These are phyloP conservation scores for Formica exsecta DNA, from an alignment of 1,140 invertebrate genomes.

Conservation along the genomic window DNA sequence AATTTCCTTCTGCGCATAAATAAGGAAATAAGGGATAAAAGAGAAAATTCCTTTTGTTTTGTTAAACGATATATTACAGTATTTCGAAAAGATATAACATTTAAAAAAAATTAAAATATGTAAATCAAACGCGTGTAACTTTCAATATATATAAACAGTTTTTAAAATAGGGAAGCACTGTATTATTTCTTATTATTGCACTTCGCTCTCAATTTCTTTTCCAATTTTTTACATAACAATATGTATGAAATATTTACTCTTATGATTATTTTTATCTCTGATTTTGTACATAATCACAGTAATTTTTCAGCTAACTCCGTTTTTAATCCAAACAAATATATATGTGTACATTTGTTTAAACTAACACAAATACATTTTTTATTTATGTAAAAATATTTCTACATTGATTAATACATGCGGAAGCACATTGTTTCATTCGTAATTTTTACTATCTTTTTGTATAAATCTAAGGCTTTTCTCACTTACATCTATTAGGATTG, in stretches of 20 bases:
- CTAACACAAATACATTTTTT: slow-evolving; percentile 2
- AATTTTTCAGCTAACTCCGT: background rate
- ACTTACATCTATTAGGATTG: background rate
- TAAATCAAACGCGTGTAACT: background rate
- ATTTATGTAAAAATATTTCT: background rate
- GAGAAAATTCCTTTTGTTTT: background rate
- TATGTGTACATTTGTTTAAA: background rate
- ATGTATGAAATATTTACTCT: background rate
- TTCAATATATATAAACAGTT: slow-evolving; percentile 10
- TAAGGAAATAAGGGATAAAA: slow-evolving; percentile 19
- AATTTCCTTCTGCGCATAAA: slow-evolving; percentile 15
- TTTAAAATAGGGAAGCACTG: background rate
- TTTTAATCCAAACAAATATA: slow-evolving; percentile 1
- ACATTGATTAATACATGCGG: background rate
- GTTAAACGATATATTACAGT: slow-evolving; percentile 28
- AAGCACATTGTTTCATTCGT: background rate
- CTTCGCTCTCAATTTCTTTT: background rate
- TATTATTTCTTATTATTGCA: slow-evolving; percentile 11
- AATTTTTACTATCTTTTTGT: slow-evolving; percentile 9
- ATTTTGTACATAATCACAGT: background rate
- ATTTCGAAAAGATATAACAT: slow-evolving; percentile 35
- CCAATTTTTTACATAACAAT: background rate
- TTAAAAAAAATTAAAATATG: slow-evolving; percentile 22
- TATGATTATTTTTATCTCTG: background rate
- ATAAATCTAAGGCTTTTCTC: background rate